A percentile compares a stretch with the other conserved stretches of the same genome.
Evolutionary conservation across 1,140 invertebrate species (phyloP).

Genomic region (Alviniconcha marisindica): DNA sequence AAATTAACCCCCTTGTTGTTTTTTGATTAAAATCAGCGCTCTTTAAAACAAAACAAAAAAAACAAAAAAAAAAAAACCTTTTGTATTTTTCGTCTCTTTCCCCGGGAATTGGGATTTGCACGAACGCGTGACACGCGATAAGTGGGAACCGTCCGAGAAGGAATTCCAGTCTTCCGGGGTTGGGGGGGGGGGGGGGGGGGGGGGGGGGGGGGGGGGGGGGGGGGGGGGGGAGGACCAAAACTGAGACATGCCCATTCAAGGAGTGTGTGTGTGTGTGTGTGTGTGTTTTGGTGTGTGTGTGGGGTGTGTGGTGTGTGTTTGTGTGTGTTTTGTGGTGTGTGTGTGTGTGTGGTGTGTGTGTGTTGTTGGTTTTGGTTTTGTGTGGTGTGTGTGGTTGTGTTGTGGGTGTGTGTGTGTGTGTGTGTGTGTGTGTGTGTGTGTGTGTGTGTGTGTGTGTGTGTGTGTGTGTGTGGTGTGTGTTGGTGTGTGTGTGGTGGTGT

Average conservation of each 20-base stretch:
- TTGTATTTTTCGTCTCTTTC: no score
- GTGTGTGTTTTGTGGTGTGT: background rate
- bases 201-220: background rate
- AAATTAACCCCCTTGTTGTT: no score
- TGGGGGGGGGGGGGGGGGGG: background rate
- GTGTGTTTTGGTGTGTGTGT: background rate
- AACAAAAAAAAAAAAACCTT: no score
- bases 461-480: background rate
- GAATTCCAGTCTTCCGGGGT: no score
- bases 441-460: slow-evolving; percentile 22
- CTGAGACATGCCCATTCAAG: no score
- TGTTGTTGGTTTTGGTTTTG: background rate
- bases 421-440: background rate
- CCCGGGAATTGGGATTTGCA: no score
- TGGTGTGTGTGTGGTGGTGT: no score
- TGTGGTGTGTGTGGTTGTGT: slow-evolving; percentile 9
- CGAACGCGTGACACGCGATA: no score
- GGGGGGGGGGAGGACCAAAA: no score
- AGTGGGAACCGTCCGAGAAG: no score
- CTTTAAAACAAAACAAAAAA: no score
- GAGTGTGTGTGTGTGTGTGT: slow-evolving; percentile 24
- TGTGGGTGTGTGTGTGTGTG: slow-evolving; percentile 1
- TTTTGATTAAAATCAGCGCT: no score
- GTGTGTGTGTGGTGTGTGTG: slow-evolving; percentile 16
- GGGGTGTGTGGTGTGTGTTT: background rate